phyloP scores from a whole-genome alignment of 2,888 invertebrate genomes.

The Andrena bicolor region DNA sequence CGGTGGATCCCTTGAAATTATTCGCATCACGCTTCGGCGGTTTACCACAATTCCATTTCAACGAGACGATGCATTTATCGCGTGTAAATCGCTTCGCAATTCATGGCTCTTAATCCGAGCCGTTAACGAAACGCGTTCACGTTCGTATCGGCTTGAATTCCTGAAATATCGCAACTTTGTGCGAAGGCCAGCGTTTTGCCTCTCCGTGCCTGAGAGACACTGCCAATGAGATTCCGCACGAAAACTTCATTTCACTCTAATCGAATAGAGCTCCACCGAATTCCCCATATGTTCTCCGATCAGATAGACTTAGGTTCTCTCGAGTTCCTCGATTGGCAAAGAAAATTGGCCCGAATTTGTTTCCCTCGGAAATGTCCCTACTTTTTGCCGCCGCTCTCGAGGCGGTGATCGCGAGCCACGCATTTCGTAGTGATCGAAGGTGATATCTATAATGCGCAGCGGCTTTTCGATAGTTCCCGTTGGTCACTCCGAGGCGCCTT shows the following conservation, averaged over 20 bases:
- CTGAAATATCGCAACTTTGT: constrained; percentile 44
- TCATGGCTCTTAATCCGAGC: background rate
- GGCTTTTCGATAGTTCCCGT: constrained; percentile 61
- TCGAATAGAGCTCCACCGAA: constrained; percentile 60
- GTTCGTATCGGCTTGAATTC: constrained; percentile 42
- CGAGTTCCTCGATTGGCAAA: constrained; percentile 11
- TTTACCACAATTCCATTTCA: background rate
- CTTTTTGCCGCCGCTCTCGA: background rate
- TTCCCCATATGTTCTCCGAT: constrained; percentile 52
- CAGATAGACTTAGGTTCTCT: constrained; percentile 31
- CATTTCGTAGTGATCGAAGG: background rate
- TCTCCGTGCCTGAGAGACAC: constrained; percentile 14
- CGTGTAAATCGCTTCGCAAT: background rate
- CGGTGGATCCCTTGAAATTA: background rate
- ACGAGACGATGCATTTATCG: background rate
- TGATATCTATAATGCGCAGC: constrained; percentile 33
- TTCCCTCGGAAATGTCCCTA: background rate
- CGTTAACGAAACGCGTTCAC: constrained; percentile 29
- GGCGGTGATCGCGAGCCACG: background rate
- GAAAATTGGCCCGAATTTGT: constrained; percentile 27
- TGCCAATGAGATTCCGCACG: constrained; percentile 47
- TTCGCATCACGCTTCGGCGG: background rate
- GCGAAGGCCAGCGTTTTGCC: constrained; percentile 19
- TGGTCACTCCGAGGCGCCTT: constrained; percentile 82
- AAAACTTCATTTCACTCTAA: constrained; percentile 67